A percentile compares a stretch with the other conserved stretches of the same genome.
Conservation (phyloP, 2,888 invertebrate genomes). For the Cantharis nigra region DNA sequence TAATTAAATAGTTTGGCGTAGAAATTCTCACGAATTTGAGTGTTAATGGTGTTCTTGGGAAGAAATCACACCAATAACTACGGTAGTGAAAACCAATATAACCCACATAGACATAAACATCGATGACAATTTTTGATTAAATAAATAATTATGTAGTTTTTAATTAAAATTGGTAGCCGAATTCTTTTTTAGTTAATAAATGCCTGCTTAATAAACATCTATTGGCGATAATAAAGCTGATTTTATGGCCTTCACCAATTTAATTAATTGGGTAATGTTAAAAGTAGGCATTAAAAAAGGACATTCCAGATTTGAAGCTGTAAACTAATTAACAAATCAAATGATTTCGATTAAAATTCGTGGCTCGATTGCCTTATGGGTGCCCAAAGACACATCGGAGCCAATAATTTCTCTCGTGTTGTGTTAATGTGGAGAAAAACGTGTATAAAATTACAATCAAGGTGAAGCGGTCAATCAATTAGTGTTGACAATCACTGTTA, state of each 20-base stretch:
- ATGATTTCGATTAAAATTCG: not conserved
- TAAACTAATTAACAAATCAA: not conserved
- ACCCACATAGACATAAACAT: not conserved
- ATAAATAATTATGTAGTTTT: slow-evolving; percentile 1
- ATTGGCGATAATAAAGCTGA: not conserved
- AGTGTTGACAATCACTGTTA: slow-evolving; percentile 1
- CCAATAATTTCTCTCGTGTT: not conserved
- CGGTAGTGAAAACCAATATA: not conserved
- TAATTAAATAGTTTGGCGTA: not conserved
- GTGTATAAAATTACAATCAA: not conserved
- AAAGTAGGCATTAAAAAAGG: not conserved
- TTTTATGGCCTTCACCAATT: not conserved
- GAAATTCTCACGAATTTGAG: not conserved
- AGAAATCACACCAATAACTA: not conserved
- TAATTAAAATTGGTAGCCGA: not conserved
- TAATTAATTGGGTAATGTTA: not conserved
- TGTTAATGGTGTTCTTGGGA: not conserved
- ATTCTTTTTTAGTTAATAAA: not conserved
- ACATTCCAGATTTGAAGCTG: not conserved
- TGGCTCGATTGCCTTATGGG: not conserved
- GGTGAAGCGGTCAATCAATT: not conserved
- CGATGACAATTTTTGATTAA: slow-evolving; percentile 2
- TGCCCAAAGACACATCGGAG: not conserved
- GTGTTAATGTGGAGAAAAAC: not conserved
- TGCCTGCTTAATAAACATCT: not conserved